Conservation (phyloP, 35 echinoderm and acorn worm species). For the Ophioderma brevispina region DNA sequence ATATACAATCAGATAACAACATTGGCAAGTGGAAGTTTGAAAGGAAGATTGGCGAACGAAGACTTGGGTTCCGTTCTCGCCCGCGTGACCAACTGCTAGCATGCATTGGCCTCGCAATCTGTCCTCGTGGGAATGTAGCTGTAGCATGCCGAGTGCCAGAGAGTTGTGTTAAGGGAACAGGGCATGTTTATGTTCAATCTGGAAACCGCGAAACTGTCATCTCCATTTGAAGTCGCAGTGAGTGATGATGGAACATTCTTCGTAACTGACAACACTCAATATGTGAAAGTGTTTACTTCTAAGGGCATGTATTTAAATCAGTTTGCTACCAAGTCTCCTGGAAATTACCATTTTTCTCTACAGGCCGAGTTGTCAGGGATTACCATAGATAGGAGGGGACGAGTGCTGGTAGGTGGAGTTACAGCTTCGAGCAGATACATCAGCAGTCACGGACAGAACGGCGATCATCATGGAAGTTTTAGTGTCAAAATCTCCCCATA, state of each 20-base stretch:
- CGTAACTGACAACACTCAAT: neutral
- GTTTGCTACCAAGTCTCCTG: no score
- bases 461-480: neutral
- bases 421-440: neutral
- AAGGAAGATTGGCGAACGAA: no score
- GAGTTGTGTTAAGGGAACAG: no score
- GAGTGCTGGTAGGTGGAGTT: neutral
- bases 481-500: neutral
- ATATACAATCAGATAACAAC: no score
- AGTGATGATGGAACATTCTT: neutral
- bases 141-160: no score
- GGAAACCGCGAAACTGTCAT: neutral
- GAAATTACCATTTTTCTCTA: neutral
- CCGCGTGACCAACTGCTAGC: no score
- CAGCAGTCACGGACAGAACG: neutral
- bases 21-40: no score
- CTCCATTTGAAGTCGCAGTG: neutral
- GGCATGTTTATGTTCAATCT: no score
- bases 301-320: no score
- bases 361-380: neutral
- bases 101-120: no score
- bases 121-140: no score
- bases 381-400: neutral
- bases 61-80: no score
- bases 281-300: neutral